Conservation (phyloP, 2,888 invertebrate species). For the Ephialtes manifestator region DNA sequence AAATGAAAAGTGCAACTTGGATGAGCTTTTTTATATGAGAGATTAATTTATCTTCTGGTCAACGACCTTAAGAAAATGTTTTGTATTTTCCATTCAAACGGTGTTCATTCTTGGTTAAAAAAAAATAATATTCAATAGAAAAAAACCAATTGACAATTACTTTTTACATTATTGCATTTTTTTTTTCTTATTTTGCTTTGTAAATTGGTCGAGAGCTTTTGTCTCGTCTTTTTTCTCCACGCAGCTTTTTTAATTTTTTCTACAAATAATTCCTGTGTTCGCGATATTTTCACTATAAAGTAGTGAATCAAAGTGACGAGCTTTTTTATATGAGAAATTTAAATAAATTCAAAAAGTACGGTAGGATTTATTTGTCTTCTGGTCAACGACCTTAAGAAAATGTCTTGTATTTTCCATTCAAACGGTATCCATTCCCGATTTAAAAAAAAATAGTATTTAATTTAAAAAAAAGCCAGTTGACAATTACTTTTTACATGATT, state of each 20-base stretch:
- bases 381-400: background rate
- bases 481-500: background rate
- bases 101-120: background rate
- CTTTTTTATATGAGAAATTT: too few species aligned
- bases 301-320: too few species aligned
- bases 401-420: background rate
- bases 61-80: background rate
- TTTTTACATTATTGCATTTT: background rate
- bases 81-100: background rate
- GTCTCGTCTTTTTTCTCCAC: background rate
- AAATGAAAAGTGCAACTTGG: background rate
- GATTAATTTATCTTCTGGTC: too few species aligned
- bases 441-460: background rate
- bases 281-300: too few species aligned
- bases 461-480: background rate
- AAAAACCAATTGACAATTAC: background rate
- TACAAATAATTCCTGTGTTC: too few species aligned
- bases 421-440: background rate
- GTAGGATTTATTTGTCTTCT: too few species aligned
- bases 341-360: too few species aligned
- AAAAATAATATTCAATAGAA: background rate
- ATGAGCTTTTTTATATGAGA: too few species aligned
- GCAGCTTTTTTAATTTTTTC: background rate
- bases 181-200: background rate
- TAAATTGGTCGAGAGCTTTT: slow-evolving; percentile 2